Evolutionary conservation across 2,113 vertebrate species (phyloP).

Genomic region (Leucoraja erinaceus): DNA sequence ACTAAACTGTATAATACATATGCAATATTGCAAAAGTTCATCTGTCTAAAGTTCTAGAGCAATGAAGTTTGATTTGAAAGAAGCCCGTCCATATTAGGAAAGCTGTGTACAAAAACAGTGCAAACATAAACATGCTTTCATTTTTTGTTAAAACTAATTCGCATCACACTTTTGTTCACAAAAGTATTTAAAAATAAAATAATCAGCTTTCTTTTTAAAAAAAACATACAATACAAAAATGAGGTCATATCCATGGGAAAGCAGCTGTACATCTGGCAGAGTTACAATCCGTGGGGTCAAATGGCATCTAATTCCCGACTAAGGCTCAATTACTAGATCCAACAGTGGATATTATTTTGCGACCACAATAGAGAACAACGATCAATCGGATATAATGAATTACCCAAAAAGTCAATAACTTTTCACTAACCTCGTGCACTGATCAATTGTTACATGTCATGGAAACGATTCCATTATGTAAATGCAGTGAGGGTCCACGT

Average conservation of each 20-base stretch:
- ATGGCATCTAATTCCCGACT: slow-evolving; percentile 13
- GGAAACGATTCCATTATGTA: neutral
- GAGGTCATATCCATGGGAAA: slow-evolving; percentile 30
- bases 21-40: slow-evolving; percentile 27
- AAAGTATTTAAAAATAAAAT: slow-evolving; percentile 39
- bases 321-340: slow-evolving; percentile 5
- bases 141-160: slow-evolving; percentile 55
- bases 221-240: slow-evolving; percentile 37
- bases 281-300: slow-evolving; percentile 37
- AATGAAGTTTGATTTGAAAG: slow-evolving; percentile 14
- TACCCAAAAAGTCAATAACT: neutral
- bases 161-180: slow-evolving; percentile 38
- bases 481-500: neutral
- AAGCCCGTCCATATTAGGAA: slow-evolving; percentile 36
- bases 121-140: slow-evolving; percentile 41
- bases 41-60: neutral
- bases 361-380: neutral
- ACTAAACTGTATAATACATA: slow-evolving; percentile 34
- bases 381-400: neutral
- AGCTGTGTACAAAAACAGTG: slow-evolving; percentile 34
- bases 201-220: slow-evolving; percentile 34
- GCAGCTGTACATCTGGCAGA: neutral
- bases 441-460: neutral
- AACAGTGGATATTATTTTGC: neutral
- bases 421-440: neutral